Conservation (phyloP, 2,797 vertebrate species). For the Phaenicophaeus curvirostris region DNA sequence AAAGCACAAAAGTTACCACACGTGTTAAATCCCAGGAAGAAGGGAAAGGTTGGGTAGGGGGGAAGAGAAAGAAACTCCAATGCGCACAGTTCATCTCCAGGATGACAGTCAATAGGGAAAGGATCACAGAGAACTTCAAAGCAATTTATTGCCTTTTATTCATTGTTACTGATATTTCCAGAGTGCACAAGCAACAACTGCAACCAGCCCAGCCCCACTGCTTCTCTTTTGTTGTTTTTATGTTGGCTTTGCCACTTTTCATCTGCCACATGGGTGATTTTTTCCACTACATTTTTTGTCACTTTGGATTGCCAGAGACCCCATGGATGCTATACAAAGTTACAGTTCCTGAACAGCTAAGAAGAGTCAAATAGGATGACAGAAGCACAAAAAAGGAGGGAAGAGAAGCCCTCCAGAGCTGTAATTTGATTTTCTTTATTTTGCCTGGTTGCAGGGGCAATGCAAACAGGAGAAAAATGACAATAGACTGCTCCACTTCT, state of each 20-base stretch:
- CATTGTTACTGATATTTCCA: slow-evolving; percentile 38
- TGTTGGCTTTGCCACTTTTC: slow-evolving; percentile 5
- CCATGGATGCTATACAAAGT: neutral
- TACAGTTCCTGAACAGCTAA: slow-evolving; percentile 14
- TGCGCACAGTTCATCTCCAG: slow-evolving; percentile 8
- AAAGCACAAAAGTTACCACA: slow-evolving; percentile 60
- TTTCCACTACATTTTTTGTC: neutral
- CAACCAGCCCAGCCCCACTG: neutral
- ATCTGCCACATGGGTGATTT: neutral
- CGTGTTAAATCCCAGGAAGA: slow-evolving; percentile 60
- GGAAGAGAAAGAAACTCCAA: neutral
- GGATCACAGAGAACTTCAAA: slow-evolving; percentile 28
- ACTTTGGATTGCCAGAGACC: slow-evolving; percentile 22
- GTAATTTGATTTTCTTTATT: slow-evolving; percentile 28
- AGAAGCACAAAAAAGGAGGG: slow-evolving; percentile 7
- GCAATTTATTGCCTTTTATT: slow-evolving; percentile 46
- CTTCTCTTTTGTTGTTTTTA: neutral
- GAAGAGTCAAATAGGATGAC: neutral
- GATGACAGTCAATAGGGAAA: slow-evolving; percentile 29
- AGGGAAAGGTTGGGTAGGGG: neutral
- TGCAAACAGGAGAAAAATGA: slow-evolving; percentile 27
- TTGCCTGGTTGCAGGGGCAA: neutral
- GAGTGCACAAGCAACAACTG: neutral
- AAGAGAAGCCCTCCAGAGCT: slow-evolving; percentile 21
- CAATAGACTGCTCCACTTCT: neutral